Evolutionary conservation across 2,797 vertebrate genomes (phyloP).

Genomic region (Antrozous pallidus): DNA sequence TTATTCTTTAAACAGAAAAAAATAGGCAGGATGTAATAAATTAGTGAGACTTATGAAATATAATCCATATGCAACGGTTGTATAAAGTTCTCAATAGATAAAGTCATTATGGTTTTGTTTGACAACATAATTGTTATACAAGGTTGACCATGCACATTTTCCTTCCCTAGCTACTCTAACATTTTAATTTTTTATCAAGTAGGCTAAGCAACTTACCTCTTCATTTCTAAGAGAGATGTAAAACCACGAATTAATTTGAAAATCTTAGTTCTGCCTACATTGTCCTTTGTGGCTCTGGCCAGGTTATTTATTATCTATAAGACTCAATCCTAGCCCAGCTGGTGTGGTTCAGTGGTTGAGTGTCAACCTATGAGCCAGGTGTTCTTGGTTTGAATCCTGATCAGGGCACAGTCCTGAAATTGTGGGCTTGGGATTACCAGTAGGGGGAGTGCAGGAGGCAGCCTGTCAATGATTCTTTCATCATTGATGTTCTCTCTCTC

Average conservation of each 20-base stretch:
- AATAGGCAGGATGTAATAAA: background rate
- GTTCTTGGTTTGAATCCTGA: too few relatives aligned
- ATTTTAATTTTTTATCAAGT: background rate
- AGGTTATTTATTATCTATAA: background rate
- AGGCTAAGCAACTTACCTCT: background rate
- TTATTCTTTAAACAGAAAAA: background rate
- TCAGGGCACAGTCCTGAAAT: too few relatives aligned
- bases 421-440: too few relatives aligned
- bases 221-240: conserved; percentile 10
- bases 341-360: too few relatives aligned
- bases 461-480: too few relatives aligned
- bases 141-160: background rate
- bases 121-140: background rate
- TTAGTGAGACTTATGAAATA: background rate
- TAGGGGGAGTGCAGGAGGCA: too few relatives aligned
- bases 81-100: background rate
- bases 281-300: background rate
- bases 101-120: background rate
- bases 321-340: background rate
- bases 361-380: too few relatives aligned
- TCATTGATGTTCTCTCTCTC: too few relatives aligned
- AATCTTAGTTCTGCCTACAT: background rate
- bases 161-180: background rate
- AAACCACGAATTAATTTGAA: background rate
- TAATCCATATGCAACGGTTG: background rate